phyloP scores from a whole-genome alignment of 2,797 vertebrate species.

The Cetoscarus ocellatus region DNA sequence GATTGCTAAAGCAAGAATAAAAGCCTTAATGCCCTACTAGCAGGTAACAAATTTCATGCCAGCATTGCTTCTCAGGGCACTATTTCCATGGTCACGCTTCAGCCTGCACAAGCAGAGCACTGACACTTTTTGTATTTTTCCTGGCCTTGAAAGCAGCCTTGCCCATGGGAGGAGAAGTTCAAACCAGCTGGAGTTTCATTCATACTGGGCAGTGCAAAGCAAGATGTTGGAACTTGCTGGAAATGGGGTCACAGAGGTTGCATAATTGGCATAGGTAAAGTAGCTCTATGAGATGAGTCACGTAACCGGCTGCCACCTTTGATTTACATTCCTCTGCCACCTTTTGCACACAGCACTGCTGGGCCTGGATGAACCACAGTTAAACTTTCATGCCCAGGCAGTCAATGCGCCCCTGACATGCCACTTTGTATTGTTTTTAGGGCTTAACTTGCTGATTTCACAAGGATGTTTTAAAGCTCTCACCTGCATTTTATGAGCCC shows the following conservation, averaged over 20 bases:
- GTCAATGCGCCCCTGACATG: neutral
- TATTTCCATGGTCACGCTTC: neutral
- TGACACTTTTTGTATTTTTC: neutral
- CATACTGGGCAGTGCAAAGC: neutral
- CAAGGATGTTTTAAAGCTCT: neutral
- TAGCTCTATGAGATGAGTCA: neutral
- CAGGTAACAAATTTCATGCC: neutral
- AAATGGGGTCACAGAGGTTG: neutral
- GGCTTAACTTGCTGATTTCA: neutral
- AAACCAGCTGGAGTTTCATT: neutral
- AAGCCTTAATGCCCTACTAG: neutral
- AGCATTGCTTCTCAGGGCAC: neutral
- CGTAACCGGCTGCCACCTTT: constrained; percentile 3
- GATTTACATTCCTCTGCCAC: neutral
- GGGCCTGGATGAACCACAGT: neutral
- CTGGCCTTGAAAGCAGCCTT: constrained; percentile 5
- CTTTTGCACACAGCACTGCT: neutral
- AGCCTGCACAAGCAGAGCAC: neutral
- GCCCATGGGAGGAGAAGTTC: neutral
- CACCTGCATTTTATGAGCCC: neutral
- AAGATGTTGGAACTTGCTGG: neutral
- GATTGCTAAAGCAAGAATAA: neutral
- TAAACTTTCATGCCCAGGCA: neutral
- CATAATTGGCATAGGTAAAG: neutral
- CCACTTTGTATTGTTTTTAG: neutral